Percentiles rank a stretch among this genome's conserved stretches.
These are phyloP conservation scores for Drosophila sp. DNA, from an alignment of 1,140 invertebrate species.

Conservation along the genomic window DNA sequence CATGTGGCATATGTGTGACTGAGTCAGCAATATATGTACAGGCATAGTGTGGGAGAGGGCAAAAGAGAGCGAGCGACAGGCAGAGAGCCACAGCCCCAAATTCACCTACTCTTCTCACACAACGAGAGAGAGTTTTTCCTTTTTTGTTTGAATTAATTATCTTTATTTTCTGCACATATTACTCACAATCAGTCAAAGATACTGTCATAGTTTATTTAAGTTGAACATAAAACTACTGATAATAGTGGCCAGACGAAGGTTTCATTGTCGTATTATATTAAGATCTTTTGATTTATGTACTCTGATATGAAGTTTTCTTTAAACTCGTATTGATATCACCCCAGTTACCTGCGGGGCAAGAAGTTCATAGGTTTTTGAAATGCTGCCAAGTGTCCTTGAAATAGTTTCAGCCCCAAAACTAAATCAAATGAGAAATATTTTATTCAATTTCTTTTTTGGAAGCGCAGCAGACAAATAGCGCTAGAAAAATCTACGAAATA, in stretches of 20 bases:
- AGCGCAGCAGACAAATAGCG: conserved; percentile 38
- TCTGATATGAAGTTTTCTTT: conserved; percentile 44
- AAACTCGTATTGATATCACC: conserved; percentile 31
- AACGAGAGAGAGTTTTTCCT: background rate
- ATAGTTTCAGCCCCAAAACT: conserved; percentile 59
- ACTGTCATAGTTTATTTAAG: conserved; percentile 16
- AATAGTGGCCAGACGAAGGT: background rate
- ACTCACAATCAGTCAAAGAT: conserved; percentile 47
- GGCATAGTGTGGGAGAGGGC: conserved; percentile 19
- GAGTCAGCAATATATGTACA: conserved; percentile 46
- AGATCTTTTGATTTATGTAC: conserved; percentile 48
- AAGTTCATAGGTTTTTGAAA: conserved; percentile 46
- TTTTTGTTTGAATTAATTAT: conserved; percentile 68
- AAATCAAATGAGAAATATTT: conserved; percentile 50
- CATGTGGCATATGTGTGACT: conserved; percentile 53
- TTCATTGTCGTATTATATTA: conserved; percentile 28
- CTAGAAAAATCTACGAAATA: conserved; percentile 59
- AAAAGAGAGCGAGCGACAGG: conserved; percentile 23
- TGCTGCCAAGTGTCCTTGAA: conserved; percentile 73
- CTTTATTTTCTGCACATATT: conserved; percentile 54
- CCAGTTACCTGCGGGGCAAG: conserved; percentile 28
- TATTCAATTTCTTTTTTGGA: conserved; percentile 57
- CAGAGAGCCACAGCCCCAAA: conserved; percentile 34
- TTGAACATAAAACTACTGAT: conserved; percentile 8
- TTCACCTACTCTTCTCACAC: conserved; percentile 22